Percentiles rank a stretch among this genome's conserved stretches.
Conservation (phyloP, 1,140 invertebrate genomes). For the Spodoptera litura region DNA sequence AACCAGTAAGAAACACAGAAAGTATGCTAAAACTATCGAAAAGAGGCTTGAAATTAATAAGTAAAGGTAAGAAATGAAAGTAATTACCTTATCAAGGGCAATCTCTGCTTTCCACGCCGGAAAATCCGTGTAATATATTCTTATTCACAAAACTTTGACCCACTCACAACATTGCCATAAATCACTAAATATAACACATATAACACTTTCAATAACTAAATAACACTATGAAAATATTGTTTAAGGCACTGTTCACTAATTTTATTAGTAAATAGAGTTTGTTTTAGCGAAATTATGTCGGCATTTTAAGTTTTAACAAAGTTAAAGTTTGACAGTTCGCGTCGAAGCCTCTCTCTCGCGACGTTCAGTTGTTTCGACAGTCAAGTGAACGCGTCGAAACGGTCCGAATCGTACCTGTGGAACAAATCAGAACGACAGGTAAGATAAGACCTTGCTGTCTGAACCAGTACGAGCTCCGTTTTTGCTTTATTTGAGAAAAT, state of each 20-base stretch:
- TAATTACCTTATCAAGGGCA: constrained; percentile 31
- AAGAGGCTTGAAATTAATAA: neutral
- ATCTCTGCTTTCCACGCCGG: constrained; percentile 4
- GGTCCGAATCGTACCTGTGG: constrained; percentile 16
- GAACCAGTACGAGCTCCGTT: no score
- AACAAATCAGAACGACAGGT: neutral
- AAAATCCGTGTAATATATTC: constrained; percentile 32
- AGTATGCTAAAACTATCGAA: neutral
- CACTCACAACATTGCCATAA: constrained; percentile 35
- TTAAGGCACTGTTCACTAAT: constrained; percentile 35
- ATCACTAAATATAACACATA: constrained; percentile 29
- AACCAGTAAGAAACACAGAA: constrained; percentile 8
- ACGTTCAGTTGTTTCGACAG: constrained; percentile 22
- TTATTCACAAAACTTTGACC: constrained; percentile 40
- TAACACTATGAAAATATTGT: constrained; percentile 32
- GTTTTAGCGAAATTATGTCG: constrained; percentile 28
- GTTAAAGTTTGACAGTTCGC: constrained; percentile 42
- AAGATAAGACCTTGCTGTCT: no score
- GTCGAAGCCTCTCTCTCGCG: constrained; percentile 38
- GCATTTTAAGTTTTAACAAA: constrained; percentile 38
- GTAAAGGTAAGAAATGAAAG: neutral
- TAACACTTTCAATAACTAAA: constrained; percentile 28
- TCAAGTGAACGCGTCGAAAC: constrained; percentile 29
- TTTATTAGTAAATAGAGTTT: constrained; percentile 35
- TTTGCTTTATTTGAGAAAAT: no score